Evolutionary conservation across 1,140 invertebrate genomes (phyloP).

Genomic region (Helicorthomorpha holstii): DNA sequence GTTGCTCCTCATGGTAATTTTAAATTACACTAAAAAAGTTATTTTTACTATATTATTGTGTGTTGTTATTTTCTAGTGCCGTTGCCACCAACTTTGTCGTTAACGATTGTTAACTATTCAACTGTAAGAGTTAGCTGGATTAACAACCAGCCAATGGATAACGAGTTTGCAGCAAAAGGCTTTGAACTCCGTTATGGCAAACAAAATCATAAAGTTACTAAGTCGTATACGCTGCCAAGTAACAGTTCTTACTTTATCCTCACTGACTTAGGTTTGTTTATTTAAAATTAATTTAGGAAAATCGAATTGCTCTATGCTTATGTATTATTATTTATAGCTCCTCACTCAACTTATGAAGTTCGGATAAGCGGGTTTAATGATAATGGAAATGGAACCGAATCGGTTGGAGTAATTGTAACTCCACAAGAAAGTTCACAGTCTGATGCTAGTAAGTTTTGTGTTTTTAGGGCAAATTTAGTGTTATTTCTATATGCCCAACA

Average conservation of each 20-base stretch:
- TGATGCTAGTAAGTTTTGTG: too few species aligned
- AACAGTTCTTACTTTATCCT: slow-evolving; percentile 28
- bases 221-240: slow-evolving; percentile 21
- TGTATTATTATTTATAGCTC: slow-evolving; percentile 16
- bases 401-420: slow-evolving; percentile 18
- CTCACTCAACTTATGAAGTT: slow-evolving; percentile 29
- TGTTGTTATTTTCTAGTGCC: too few species aligned
- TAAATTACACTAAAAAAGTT: too few species aligned
- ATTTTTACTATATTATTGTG: too few species aligned
- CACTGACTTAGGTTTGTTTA: slow-evolving; percentile 26
- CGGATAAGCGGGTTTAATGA: slow-evolving; percentile 16
- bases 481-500: too few species aligned
- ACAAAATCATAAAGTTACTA: slow-evolving; percentile 22
- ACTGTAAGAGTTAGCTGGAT: slow-evolving; percentile 30
- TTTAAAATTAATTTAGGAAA: too few species aligned
- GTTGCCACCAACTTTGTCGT: slow-evolving; percentile 23
- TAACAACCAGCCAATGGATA: slow-evolving; percentile 21
- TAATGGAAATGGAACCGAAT: slow-evolving; percentile 16
- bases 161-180: slow-evolving; percentile 22
- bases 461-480: too few species aligned
- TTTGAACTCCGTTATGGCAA: slow-evolving; percentile 31
- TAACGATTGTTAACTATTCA: slow-evolving; percentile 28
- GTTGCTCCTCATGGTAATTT: slow-evolving; percentile 1
- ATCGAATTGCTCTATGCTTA: too few species aligned
- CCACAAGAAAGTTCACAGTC: slow-evolving; percentile 11